These are phyloP conservation scores for Neodon shergylaensis DNA, from an alignment of 2,113 vertebrate species.

Conservation along the genomic window DNA sequence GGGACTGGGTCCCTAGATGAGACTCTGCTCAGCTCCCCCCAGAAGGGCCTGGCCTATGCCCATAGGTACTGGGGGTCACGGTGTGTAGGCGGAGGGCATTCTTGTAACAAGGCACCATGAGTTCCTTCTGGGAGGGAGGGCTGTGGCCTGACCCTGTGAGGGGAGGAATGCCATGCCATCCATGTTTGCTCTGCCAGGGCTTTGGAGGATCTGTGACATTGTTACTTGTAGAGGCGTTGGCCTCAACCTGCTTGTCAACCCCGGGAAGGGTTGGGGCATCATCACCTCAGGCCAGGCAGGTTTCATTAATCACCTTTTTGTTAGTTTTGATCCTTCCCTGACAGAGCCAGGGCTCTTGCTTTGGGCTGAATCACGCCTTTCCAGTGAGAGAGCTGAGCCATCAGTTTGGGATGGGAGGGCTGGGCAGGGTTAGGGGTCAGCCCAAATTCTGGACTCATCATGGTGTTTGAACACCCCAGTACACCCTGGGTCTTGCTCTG, in stretches of 20 bases:
- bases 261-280: constrained; percentile 42
- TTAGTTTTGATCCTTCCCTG: constrained; percentile 76
- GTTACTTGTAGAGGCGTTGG: constrained; percentile 72
- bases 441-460: not conserved
- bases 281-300: constrained; percentile 74
- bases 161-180: not conserved
- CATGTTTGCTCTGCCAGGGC: constrained; percentile 52
- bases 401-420: constrained; percentile 29
- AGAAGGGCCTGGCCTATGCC: no score
- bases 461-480: not conserved
- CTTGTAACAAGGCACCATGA: not conserved
- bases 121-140: not conserved
- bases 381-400: constrained; percentile 47
- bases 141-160: not conserved
- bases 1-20: no score
- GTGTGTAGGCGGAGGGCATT: not conserved
- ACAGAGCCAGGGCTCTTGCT: constrained; percentile 64
- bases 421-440: constrained; percentile 34
- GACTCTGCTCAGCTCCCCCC: not conserved
- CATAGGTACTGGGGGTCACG: not conserved
- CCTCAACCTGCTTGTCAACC: constrained; percentile 78
- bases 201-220: constrained; percentile 59
- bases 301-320: constrained; percentile 79
- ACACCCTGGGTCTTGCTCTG: not conserved
- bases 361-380: constrained; percentile 77